Conservation (phyloP, 35 echinoderm and acorn worm species). For the Heliocidaris tuberculata region DNA sequence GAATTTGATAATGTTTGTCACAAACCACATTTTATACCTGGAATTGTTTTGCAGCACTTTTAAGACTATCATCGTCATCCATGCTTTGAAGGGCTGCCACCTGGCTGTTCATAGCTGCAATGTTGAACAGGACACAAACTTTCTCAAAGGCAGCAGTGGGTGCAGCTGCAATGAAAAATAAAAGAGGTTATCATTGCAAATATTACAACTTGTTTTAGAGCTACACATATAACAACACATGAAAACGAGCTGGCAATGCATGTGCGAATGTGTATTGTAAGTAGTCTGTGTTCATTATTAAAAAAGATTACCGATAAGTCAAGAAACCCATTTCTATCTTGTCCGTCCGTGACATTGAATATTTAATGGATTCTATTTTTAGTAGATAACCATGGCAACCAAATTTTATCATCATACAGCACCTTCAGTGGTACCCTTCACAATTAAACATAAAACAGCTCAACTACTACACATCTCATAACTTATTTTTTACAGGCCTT, state of each 20-base stretch:
- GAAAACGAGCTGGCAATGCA: background rate
- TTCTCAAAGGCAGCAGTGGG: constrained; percentile 75
- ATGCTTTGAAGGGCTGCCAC: constrained; percentile 77
- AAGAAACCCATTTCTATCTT: too few relatives aligned
- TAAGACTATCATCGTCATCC: constrained; percentile 72
- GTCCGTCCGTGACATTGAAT: too few relatives aligned
- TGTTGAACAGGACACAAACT: constrained; percentile 87
- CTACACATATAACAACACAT: background rate
- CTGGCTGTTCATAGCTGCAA: constrained; percentile 90
- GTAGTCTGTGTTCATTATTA: too few relatives aligned
- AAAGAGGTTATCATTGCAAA: background rate
- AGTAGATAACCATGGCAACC: too few relatives aligned
- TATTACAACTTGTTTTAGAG: background rate
- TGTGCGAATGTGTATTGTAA: background rate
- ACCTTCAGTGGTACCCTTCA: too few relatives aligned
- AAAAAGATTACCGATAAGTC: too few relatives aligned
- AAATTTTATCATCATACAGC: too few relatives aligned
- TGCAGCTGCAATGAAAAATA: constrained; percentile 45
- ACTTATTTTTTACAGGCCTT: too few relatives aligned
- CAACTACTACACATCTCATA: too few relatives aligned
- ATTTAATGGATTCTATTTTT: too few relatives aligned
- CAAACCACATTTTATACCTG: constrained; percentile 50
- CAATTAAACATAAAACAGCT: too few relatives aligned
- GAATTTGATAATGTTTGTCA: too few relatives aligned
- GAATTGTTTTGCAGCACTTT: constrained; percentile 85